A percentile compares a stretch with the other conserved stretches of the same genome.
Conservation (phyloP, 2,888 invertebrate species). For the Habrosyne pyritoides region DNA sequence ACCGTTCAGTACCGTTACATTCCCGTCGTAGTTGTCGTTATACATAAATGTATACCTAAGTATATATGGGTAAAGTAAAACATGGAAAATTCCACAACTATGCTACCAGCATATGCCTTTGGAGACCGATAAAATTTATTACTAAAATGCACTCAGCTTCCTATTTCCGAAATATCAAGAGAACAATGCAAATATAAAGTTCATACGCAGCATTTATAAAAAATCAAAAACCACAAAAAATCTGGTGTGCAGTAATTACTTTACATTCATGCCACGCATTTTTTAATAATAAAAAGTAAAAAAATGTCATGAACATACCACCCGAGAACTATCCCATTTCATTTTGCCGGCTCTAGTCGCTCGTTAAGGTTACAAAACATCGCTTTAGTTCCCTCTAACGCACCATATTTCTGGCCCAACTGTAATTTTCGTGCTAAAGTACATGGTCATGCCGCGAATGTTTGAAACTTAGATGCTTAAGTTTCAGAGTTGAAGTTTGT, state of each 20-base stretch:
- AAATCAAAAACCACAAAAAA: no score
- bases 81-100: not conserved
- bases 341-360: slow-evolving; percentile 44
- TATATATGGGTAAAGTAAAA: slow-evolving; percentile 18
- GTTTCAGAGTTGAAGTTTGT: not conserved
- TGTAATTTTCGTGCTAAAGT: slow-evolving; percentile 51
- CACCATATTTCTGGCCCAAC: slow-evolving; percentile 47
- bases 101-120: not conserved
- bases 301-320: slow-evolving; percentile 45
- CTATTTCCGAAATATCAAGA: not conserved
- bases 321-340: slow-evolving; percentile 42
- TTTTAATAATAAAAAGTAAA: slow-evolving; percentile 34
- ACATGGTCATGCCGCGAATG: slow-evolving; percentile 19
- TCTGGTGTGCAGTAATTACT: not conserved
- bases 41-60: slow-evolving; percentile 27
- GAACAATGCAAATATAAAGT: no score
- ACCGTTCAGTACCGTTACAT: slow-evolving; percentile 57
- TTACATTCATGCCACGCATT: not conserved
- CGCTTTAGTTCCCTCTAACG: slow-evolving; percentile 53
- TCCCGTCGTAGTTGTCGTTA: slow-evolving; percentile 43
- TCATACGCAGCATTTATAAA: no score
- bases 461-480: slow-evolving; percentile 3
- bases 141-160: not conserved
- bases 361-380: slow-evolving; percentile 60
- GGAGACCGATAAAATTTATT: not conserved